Evolutionary conservation across 1,140 invertebrate genomes (phyloP), one percentile per base, ranked within the genome.

Genomic region (Drosophila yakuba): DNA sequence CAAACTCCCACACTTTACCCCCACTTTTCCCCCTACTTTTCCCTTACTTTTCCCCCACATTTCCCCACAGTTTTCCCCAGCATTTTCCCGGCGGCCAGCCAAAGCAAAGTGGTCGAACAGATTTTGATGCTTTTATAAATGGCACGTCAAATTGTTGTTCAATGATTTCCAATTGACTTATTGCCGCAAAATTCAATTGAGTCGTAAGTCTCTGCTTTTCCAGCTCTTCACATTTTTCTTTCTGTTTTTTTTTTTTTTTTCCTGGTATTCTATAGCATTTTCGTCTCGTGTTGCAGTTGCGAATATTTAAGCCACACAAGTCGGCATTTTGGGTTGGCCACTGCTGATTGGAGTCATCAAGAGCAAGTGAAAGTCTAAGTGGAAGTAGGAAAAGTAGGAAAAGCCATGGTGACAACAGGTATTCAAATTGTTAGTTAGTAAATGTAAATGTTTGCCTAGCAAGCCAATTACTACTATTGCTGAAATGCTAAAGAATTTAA

Each of bases 121-220:
- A 66, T 63, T 66, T 63, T 66, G 62, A 66, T 66, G 43, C 62
- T 48, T 63, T 66, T 63, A 66, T 66, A 66, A 66, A 66, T 66
- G 59, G 43, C 62, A 66, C 58, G 43, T 66, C 62, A 63, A 66
- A 66, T 48, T 63, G 62, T 63, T 63, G 58, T 63, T 66, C 59
- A 63, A 66, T 63, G 62, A 63, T 66, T 66, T 66, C 62, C 62
- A 66, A 63, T 48, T 66, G 58, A 66, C 62, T 63, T 63, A 66
- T 66, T 63, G 62, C 62, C 62, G 58, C 62, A 36, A 35, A 66
- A 45, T 64, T 64, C 60, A 63, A 60, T 63, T 63, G 60, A 60
- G 60, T 60, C 14, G 14, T 11, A 17, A 41, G 54, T 23, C 25
- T 35, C 50, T 28, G 50, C 4, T 44, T 44, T 28, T 44, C 17